Evolutionary conservation across 2,888 invertebrate genomes (phyloP).

Genomic region (Dryomyza anilis): DNA sequence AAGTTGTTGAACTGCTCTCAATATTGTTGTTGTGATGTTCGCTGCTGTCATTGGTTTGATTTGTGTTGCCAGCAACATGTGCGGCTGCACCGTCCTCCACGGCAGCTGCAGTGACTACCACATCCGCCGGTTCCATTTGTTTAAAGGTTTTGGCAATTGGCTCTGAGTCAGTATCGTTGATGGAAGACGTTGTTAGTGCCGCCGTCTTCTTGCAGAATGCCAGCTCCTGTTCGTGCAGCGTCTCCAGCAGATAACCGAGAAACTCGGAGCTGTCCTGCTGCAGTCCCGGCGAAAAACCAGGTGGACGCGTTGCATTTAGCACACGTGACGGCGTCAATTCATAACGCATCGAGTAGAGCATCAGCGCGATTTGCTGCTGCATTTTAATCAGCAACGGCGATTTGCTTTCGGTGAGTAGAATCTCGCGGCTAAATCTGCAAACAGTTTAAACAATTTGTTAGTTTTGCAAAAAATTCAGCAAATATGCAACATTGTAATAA

Average conservation of each 20-base stretch:
- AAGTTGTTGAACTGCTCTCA: background rate
- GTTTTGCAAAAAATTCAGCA: too few species aligned
- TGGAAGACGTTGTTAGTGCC: conserved; percentile 22
- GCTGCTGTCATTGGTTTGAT: conserved; percentile 6
- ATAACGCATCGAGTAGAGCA: conserved; percentile 71
- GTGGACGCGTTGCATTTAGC: conserved; percentile 73
- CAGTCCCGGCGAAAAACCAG: conserved; percentile 75
- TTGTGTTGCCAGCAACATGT: background rate
- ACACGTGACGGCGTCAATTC: conserved; percentile 76
- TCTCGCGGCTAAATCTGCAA: conserved; percentile 70
- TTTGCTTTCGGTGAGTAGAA: conserved; percentile 65
- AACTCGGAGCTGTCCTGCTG: conserved; percentile 92
- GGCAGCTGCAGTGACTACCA: too few species aligned
- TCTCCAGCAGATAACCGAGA: conserved; percentile 67
- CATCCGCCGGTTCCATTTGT: conserved; percentile 8
- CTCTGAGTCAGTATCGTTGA: conserved; percentile 23
- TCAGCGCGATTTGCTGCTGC: conserved; percentile 74
- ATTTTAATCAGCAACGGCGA: conserved; percentile 69
- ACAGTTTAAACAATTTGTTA: background rate
- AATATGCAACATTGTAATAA: background rate
- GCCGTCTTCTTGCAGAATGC: conserved; percentile 31
- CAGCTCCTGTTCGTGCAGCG: conserved; percentile 75
- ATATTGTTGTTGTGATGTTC: background rate
- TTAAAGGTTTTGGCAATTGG: conserved; percentile 27
- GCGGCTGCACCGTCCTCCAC: conserved; percentile 20